Evolutionary conservation across 2,797 vertebrate genomes (phyloP), one percentile per base, ranked within the genome.

Genomic region (Gambelia wislizenii): DNA sequence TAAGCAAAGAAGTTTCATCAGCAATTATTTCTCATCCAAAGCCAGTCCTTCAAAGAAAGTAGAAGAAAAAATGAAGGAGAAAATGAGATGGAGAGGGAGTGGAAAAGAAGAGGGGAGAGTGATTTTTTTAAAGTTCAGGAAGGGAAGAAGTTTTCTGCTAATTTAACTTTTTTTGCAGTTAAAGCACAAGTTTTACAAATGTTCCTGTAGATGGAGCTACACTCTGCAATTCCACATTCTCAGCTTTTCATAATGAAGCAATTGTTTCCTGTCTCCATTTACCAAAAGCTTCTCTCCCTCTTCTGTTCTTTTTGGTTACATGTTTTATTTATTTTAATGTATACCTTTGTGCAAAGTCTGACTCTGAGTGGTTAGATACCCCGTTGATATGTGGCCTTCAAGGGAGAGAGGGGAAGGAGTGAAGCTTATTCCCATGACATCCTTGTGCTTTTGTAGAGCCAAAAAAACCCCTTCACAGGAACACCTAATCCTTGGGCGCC

Each of bases 201-300:
- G 85, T 93, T 96, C 98, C 99, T 98, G 98, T 98, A 99, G 99
- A 97, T 99, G 99, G 98, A 95, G 98, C 98, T 98, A 93, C 96
- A 97, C 96, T 97, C 98, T 98, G 96, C 98, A 56, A 94, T 98
- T 98, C 98, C 90, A 96, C 93, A 93, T 91, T 76, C 9, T 61
- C 0, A 25, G 69, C 94, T 95, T 96, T 39, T 75, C 95, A 98
- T 97, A 98, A 98, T 97, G 97, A 97, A 97, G 97, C 97, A 89
- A 98, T 98, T 98, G 98, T 98, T 97, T 95, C 90, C 94, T 33
- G 67, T 92, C 96, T 96, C 92, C 6, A 69, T 93, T 96, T 95
- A 79, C 96, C 96, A 91, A 81, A 96, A 89, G 94, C 96, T 95
- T 92, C 92, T 93, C 93, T 89, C 96, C 95, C 95, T 96, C 95